phyloP scores from a whole-genome alignment of 1,140 invertebrate genomes.

The Asbolus verrucosus region DNA sequence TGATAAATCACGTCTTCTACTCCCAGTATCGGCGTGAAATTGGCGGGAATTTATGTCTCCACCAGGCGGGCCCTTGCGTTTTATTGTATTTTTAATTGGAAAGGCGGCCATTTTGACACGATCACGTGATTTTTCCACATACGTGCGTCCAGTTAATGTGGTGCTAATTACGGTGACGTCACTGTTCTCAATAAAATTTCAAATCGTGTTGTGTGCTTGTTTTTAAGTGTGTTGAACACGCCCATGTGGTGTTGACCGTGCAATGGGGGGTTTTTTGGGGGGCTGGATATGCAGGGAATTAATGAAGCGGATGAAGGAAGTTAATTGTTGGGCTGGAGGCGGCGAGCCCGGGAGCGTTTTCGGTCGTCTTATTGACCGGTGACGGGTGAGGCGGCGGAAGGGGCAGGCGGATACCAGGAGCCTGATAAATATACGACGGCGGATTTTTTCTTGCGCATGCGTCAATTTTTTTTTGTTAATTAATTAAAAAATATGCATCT shows the following conservation, averaged over 20 bases:
- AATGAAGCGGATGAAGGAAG: constrained; percentile 13
- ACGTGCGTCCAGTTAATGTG: constrained; percentile 1
- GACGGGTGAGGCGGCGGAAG: constrained; percentile 33
- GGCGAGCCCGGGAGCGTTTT: constrained; percentile 40
- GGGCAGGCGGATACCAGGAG: constrained; percentile 11
- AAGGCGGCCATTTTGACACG: constrained; percentile 13
- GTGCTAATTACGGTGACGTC: constrained; percentile 24
- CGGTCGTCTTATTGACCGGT: constrained; percentile 58
- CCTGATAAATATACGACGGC: constrained; percentile 20
- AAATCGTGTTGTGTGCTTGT: neutral
- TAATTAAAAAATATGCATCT: too few species aligned
- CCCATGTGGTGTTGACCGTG: neutral
- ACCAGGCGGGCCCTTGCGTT: too few species aligned
- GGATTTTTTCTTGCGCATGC: constrained; percentile 28
- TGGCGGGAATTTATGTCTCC: constrained; percentile 9
- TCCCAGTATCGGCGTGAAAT: neutral
- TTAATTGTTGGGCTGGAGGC: constrained; percentile 42
- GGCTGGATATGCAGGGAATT: constrained; percentile 2
- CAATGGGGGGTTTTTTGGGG: neutral
- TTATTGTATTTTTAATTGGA: neutral
- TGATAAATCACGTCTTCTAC: neutral
- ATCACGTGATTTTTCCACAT: neutral
- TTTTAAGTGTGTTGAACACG: neutral
- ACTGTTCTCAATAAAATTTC: neutral
- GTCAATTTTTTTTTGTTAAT: constrained; percentile 11